Percentiles rank a stretch among this genome's conserved stretches.
Evolutionary conservation across 2,113 vertebrate species (phyloP).

Genomic region (Notothenia coriiceps): DNA sequence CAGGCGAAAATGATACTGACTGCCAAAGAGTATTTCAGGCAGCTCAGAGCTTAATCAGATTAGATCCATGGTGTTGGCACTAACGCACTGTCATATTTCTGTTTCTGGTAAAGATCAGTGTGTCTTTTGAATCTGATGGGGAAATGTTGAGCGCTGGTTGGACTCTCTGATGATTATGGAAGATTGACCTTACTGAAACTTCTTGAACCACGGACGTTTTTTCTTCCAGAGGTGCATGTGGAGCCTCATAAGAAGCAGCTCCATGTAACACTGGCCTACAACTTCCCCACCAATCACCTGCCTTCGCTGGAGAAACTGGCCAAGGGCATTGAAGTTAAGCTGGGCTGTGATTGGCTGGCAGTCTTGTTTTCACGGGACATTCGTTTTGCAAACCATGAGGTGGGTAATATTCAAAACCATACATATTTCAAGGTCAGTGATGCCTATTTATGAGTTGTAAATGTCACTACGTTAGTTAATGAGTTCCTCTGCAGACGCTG

Average conservation of each 20-base stretch:
- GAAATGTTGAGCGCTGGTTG: background rate
- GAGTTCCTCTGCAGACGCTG: slow-evolving; percentile 85
- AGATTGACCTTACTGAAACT: background rate
- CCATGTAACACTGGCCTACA: slow-evolving; percentile 95
- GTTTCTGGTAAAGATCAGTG: background rate
- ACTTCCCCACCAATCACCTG: slow-evolving; percentile 93
- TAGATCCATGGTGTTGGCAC: slow-evolving; percentile 8
- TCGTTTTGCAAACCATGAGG: slow-evolving; percentile 95
- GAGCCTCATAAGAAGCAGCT: slow-evolving; percentile 98
- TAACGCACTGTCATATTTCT: slow-evolving; percentile 26
- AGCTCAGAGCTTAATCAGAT: slow-evolving; percentile 47
- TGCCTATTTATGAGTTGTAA: background rate
- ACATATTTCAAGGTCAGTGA: background rate
- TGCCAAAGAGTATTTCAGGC: slow-evolving; percentile 10
- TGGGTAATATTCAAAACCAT: slow-evolving; percentile 47
- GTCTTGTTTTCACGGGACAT: slow-evolving; percentile 95
- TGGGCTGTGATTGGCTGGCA: slow-evolving; percentile 93
- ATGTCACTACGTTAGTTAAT: background rate
- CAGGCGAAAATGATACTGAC: slow-evolving; percentile 9
- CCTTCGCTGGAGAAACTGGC: slow-evolving; percentile 92
- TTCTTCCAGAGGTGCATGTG: slow-evolving; percentile 89
- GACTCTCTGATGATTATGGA: background rate
- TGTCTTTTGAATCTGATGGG: slow-evolving; percentile 13
- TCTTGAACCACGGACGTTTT: background rate
- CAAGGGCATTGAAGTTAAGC: slow-evolving; percentile 88